Evolutionary conservation across 2,888 invertebrate species (phyloP), one percentile per base, ranked within the genome.

Genomic region (Meiosimyza decipiens): DNA sequence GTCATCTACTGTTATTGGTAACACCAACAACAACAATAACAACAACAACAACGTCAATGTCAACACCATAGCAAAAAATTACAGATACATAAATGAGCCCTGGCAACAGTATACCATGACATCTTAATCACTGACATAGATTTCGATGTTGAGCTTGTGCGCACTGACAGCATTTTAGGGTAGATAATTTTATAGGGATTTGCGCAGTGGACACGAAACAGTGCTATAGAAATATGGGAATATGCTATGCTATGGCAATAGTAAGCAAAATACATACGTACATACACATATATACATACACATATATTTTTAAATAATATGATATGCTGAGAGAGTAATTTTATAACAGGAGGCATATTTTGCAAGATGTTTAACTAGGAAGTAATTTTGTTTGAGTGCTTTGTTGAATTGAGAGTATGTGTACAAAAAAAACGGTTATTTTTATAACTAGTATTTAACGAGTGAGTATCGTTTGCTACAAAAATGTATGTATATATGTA

Each of bases 111-210:
- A 50, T 52, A 40, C 62, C 62, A 63, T 54, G 52, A 66, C 15
- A 16, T 40, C 22, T 52, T 66, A 66, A 51, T 40, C 15, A 33
- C 66, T 54, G 65, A 52, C 66, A 54, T 33, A 66, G 66, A 66
- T 65, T 65, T 65, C 28, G 40, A 40, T 54, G 47, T 80, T 78
- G 80, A 81, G 84, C 85, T 85, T 82, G 84, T 84, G 84, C 84
- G 84, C 84, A 83, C 79, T 84, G 81, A 80, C 83, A 82, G 85
- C 82, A 81, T 84, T 85, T 84, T 80, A 80, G 82, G 85, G 83
- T 85, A 85, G 83, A 85, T 84, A 85, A 82, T 83, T 85, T 85
- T 83, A 80, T 82, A 83, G 83, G 84, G 81, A 85, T 79, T 84
- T 84, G 84, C 85, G 84, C 84, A 84, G 81, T 84, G 84, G 81